Base-by-base conservation (phyloP, 2,113 vertebrate species). In the Notarius quadriscutis region DNA sequence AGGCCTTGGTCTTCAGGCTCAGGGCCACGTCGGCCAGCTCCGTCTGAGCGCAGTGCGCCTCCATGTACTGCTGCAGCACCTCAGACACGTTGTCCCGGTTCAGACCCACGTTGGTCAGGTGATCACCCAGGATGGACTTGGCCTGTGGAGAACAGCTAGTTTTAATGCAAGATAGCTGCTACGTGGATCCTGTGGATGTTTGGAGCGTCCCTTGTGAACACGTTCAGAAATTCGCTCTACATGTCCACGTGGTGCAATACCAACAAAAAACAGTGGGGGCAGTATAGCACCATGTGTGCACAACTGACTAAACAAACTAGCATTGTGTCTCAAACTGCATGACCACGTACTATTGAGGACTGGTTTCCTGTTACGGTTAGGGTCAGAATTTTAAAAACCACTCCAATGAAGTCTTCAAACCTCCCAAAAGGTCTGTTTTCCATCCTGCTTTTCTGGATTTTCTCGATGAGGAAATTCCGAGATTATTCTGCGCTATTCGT, bases 51-150 rank as follows among this genome's bases (percentile, higher is more conserved):
- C 96, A 97, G 83, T 99, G 97, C 20, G 96, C 96, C 89, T 97
- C 97, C 98, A 99, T 98, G 94, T 97, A 98, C 92, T 99, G 97
- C 93, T 99, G 98, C 83, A 99, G 95, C 92, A 99, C 96, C 95
- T 99, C 98, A 0, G 98, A 99, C 74, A 99, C 98, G 15, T 99
- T 99, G 93, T 99, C 98, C 89, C 97, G 95, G 94, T 99, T 99
- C 92, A 99, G 96, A 88, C 97, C 98, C 89, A 99, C 96, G 8
- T 98, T 99, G 92, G 97, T 95, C 90, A 99, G 93, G 91, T 99
- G 98, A 88, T 99, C 98, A 62, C 98, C 98, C 84, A 99, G 96
- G 94, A 97, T 96, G 86, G 98, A 99, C 95, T 99, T 98, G 77
- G 97, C 97, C 98, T 96, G 95, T 89, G 89, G 78, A 91, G 93